Percentiles rank a stretch among this genome's conserved stretches.
These are phyloP conservation scores for Heliconius eleuchia DNA, from an alignment of 1,140 invertebrate genomes.

Conservation along the genomic window DNA sequence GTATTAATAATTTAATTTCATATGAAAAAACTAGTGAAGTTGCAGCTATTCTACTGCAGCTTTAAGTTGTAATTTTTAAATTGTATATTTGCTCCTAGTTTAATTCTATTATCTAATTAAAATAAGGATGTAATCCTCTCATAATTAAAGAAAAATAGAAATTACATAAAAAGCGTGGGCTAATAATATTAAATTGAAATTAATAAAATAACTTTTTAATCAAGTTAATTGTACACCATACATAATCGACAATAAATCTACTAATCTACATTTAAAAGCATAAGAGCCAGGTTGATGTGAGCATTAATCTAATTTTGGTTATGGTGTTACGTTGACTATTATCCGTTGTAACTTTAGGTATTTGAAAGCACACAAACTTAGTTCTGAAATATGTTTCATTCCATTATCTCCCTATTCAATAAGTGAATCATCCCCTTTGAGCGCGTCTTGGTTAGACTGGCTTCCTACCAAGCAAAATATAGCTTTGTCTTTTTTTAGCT, in stretches of 20 bases:
- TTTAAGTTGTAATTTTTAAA: too few species aligned
- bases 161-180: too few species aligned
- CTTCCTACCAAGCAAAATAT: neutral
- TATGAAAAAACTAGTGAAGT: too few species aligned
- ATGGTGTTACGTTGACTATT: neutral
- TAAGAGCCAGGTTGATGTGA: neutral
- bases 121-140: too few species aligned
- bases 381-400: constrained; percentile 36
- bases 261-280: neutral
- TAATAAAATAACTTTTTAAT: too few species aligned
- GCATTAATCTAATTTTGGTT: neutral
- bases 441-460: constrained; percentile 12
- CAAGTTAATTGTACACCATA: too few species aligned
- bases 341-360: neutral
- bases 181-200: too few species aligned
- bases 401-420: constrained; percentile 35
- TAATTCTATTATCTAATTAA: too few species aligned
- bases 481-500: neutral
- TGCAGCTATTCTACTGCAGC: too few species aligned
- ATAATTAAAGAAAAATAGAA: too few species aligned
- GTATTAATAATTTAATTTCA: too few species aligned
- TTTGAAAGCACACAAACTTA: constrained; percentile 7
- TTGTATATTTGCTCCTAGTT: too few species aligned
- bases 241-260: neutral
- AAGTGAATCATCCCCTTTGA: constrained; percentile 39